Percentiles rank a stretch among this genome's conserved stretches.
Conservation (phyloP, 2,888 invertebrate species). For the Euplagia quadripunctaria region DNA sequence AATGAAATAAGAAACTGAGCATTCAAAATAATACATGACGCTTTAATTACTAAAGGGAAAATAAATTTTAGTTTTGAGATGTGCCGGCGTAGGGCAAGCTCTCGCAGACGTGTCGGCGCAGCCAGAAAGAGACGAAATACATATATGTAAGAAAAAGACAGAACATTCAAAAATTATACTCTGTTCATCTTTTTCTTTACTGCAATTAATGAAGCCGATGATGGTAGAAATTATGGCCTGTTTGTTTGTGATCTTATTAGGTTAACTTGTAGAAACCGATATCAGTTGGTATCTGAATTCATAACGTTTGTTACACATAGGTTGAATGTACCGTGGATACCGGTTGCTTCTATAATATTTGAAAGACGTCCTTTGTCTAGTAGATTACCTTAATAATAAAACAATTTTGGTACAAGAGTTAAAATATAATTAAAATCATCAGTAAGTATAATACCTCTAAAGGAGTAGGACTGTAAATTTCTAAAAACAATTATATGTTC, state of each 20-base stretch:
- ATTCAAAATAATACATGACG: conserved; percentile 27
- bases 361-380: too few species aligned
- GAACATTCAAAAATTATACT: conserved; percentile 29
- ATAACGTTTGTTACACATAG: not conserved
- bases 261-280: conserved; percentile 16
- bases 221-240: conserved; percentile 28
- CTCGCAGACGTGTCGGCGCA: conserved; percentile 77
- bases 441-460: too few species aligned
- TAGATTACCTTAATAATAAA: too few species aligned
- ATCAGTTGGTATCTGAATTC: conserved; percentile 17
- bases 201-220: conserved; percentile 32
- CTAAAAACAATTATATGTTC: too few species aligned
- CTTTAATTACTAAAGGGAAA: conserved; percentile 26
- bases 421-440: too few species aligned
- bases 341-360: not conserved
- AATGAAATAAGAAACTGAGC: conserved; percentile 14
- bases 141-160: conserved; percentile 50
- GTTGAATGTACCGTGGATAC: not conserved
- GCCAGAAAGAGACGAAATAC: conserved; percentile 58
- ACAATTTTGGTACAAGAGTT: too few species aligned
- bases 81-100: conserved; percentile 38
- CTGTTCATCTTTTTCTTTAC: conserved; percentile 27
- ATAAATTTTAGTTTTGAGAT: conserved; percentile 31
- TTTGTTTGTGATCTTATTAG: conserved; percentile 35
- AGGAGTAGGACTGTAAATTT: too few species aligned